Conservation (phyloP, 2,113 vertebrate genomes). For the Nanger granti region DNA sequence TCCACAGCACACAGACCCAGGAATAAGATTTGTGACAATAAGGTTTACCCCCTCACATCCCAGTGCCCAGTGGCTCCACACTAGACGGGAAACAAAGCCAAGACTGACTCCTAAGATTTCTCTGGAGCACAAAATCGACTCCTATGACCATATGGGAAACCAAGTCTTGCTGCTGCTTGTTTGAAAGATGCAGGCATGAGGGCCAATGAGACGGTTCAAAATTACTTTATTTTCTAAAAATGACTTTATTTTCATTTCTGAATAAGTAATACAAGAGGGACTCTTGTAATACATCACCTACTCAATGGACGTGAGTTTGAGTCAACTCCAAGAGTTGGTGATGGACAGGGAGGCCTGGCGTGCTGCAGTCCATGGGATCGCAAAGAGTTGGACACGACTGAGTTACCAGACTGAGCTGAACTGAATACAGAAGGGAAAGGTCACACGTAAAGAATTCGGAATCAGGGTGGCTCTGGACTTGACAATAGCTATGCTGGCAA, state of each 20-base stretch:
- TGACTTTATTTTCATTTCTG: background rate
- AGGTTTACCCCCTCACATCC: accelerated
- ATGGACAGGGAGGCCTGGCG: background rate
- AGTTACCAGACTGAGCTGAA: background rate
- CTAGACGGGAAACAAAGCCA: background rate
- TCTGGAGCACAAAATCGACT: accelerated
- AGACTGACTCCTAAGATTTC: background rate
- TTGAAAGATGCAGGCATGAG: background rate
- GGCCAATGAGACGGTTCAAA: background rate
- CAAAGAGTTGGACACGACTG: background rate
- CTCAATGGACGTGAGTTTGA: background rate
- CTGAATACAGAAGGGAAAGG: background rate
- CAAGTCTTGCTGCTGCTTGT: too few species aligned
- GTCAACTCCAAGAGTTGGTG: background rate
- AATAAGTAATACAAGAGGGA: background rate
- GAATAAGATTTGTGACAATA: accelerated
- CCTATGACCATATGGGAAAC: accelerated
- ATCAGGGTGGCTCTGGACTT: background rate
- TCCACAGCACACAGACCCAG: background rate
- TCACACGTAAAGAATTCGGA: background rate
- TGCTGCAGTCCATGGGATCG: background rate
- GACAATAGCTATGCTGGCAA: accelerated
- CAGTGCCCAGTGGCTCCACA: accelerated
- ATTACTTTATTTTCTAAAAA: background rate
- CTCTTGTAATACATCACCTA: background rate